A percentile compares a stretch with the other conserved stretches of the same genome.
phyloP scores from a whole-genome alignment of 2,888 invertebrate species.

The Cremastinae sp. region DNA sequence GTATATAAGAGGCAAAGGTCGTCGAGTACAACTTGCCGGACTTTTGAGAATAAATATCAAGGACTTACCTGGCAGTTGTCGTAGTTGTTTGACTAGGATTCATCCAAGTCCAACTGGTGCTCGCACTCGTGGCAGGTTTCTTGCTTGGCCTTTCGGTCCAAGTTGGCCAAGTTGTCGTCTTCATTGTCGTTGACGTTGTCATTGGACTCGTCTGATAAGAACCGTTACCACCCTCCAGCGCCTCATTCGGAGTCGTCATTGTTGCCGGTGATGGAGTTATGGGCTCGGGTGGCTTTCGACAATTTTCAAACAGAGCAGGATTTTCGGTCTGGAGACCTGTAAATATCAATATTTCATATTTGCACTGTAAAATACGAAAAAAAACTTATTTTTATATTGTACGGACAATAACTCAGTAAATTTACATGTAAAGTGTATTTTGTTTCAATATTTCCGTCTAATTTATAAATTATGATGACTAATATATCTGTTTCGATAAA shows the following conservation, averaged over 20 bases:
- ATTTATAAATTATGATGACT: too few relatives aligned
- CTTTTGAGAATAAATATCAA: conserved; percentile 19
- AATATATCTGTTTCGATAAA: too few relatives aligned
- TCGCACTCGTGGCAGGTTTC: conserved; percentile 63
- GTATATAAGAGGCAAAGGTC: conserved; percentile 36
- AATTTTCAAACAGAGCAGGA: conserved; percentile 83
- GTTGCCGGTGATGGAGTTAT: conserved; percentile 89
- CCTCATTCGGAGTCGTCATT: conserved; percentile 86
- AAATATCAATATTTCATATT: conserved; percentile 7
- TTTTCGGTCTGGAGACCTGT: conserved; percentile 78
- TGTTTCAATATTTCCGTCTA: too few relatives aligned
- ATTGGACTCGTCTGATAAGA: conserved; percentile 69
- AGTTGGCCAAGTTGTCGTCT: conserved; percentile 74
- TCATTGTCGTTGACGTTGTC: conserved; percentile 68
- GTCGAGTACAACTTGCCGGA: conserved; percentile 9
- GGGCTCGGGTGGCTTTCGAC: conserved; percentile 87
- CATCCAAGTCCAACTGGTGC: conserved; percentile 71
- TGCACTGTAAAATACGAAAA: conserved; percentile 20
- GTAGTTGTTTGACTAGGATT: conserved; percentile 69
- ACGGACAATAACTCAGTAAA: too few relatives aligned
- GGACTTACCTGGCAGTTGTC: conserved; percentile 71
- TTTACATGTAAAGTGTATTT: too few relatives aligned
- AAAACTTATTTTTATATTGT: conserved; percentile 8
- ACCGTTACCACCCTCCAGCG: conserved; percentile 78
- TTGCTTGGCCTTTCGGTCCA: conserved; percentile 73